These are phyloP conservation scores for Melinaea menophilus DNA, from an alignment of 2,888 invertebrate genomes.

Conservation along the genomic window DNA sequence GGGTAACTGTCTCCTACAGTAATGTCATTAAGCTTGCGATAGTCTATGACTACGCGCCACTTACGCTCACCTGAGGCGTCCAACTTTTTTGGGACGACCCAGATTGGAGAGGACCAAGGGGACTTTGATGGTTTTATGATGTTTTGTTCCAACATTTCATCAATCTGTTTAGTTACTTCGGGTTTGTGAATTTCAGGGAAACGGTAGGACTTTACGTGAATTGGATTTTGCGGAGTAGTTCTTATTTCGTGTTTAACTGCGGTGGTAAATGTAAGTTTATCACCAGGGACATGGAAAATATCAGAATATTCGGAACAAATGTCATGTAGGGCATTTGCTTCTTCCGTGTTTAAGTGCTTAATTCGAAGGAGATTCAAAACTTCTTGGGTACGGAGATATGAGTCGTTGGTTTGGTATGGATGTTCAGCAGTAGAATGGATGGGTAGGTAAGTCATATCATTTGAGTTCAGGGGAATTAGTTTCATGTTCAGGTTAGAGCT, in stretches of 20 bases:
- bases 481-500: conserved; percentile 10
- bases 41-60: conserved; percentile 35
- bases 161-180: conserved; percentile 27
- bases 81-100: conserved; percentile 34
- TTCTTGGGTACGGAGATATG: neutral
- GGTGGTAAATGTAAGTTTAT: conserved; percentile 21
- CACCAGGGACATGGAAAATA: conserved; percentile 31
- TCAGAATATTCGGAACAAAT: conserved; percentile 7
- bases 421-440: neutral
- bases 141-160: conserved; percentile 28
- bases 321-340: neutral
- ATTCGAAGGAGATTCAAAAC: conserved; percentile 6
- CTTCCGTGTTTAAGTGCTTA: conserved; percentile 4
- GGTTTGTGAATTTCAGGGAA: conserved; percentile 32
- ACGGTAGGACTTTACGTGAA: conserved; percentile 30
- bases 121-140: conserved; percentile 31
- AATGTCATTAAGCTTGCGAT: conserved; percentile 32
- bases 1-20: conserved; percentile 32
- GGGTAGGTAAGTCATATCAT: neutral
- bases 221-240: conserved; percentile 23
- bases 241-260: conserved; percentile 25
- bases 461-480: neutral
- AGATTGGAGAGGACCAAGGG: conserved; percentile 34
- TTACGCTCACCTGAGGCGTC: conserved; percentile 32
- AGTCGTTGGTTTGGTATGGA: neutral